phyloP scores from a whole-genome alignment of 1,140 invertebrate genomes.

The Latrodectus geometricus region DNA sequence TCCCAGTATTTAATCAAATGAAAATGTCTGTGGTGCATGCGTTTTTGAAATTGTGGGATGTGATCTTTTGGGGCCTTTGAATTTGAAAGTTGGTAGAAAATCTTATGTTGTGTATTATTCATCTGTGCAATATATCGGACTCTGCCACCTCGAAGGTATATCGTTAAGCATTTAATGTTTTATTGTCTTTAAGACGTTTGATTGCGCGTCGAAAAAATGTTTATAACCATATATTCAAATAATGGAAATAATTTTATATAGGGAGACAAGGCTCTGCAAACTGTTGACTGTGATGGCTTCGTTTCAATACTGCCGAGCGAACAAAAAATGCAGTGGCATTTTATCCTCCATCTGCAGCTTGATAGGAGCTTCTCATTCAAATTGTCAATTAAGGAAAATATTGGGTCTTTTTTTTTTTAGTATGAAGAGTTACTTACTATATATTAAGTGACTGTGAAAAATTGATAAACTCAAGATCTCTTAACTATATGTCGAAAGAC shows the following conservation, averaged over 20 bases:
- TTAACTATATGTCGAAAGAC: no score
- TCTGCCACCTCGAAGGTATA: slow-evolving; percentile 70
- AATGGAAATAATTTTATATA: no score
- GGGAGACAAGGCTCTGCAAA: no score
- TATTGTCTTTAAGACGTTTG: background rate
- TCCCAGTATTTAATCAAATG: background rate
- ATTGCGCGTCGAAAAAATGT: no score
- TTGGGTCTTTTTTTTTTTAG: slow-evolving; percentile 5
- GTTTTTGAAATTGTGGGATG: no score
- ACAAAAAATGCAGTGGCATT: no score
- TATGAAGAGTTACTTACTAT: slow-evolving; percentile 54
- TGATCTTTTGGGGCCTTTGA: slow-evolving; percentile 61
- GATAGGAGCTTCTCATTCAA: background rate
- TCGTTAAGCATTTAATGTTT: background rate
- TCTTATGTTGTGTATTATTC: slow-evolving; percentile 69
- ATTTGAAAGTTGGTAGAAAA: slow-evolving; percentile 65
- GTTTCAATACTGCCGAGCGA: no score
- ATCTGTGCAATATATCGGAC: slow-evolving; percentile 69
- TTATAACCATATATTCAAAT: no score
- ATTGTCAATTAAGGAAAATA: slow-evolving; percentile 23
- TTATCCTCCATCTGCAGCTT: no score
- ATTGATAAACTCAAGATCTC: no score
- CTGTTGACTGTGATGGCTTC: no score
- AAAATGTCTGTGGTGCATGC: slow-evolving; percentile 1
- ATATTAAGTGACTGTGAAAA: no score